These are phyloP conservation scores for Bombus superbus DNA, from an alignment of 1,140 invertebrate genomes.

Conservation along the genomic window DNA sequence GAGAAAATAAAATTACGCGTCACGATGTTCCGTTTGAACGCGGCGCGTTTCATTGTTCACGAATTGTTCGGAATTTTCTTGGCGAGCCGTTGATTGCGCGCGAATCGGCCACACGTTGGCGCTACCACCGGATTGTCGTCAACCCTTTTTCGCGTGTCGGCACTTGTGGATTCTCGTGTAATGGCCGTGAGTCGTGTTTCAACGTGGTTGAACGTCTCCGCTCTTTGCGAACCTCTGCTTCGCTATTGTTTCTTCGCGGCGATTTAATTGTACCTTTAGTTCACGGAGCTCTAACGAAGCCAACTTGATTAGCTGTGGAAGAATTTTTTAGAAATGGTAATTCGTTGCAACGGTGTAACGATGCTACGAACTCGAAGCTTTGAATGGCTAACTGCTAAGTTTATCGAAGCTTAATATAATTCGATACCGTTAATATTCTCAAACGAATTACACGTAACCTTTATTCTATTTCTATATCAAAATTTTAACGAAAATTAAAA, in stretches of 20 bases:
- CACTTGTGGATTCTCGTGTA: conserved; percentile 21
- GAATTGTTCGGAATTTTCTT: conserved; percentile 54
- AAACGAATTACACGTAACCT: too few species aligned
- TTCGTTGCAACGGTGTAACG: too few species aligned
- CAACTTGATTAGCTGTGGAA: neutral
- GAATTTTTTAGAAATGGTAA: neutral
- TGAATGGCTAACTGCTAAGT: too few species aligned
- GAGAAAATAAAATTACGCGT: neutral
- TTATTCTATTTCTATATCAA: too few species aligned
- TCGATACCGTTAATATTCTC: too few species aligned
- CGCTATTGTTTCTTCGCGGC: neutral
- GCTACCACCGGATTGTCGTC: neutral
- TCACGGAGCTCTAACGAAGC: neutral
- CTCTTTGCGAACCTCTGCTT: neutral
- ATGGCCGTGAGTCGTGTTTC: neutral
- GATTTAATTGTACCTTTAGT: neutral
- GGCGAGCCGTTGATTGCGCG: conserved; percentile 32
- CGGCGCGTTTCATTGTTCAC: conserved; percentile 42
- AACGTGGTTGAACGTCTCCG: neutral
- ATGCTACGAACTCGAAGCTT: too few species aligned
- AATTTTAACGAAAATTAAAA: too few species aligned
- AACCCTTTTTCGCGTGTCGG: neutral
- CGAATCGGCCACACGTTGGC: conserved; percentile 24
- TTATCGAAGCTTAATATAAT: too few species aligned
- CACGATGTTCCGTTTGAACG: neutral